Percentiles rank a stretch among this genome's conserved stretches.
Conservation (phyloP, 2,888 invertebrate genomes). For the Stictocephala bisonia region DNA sequence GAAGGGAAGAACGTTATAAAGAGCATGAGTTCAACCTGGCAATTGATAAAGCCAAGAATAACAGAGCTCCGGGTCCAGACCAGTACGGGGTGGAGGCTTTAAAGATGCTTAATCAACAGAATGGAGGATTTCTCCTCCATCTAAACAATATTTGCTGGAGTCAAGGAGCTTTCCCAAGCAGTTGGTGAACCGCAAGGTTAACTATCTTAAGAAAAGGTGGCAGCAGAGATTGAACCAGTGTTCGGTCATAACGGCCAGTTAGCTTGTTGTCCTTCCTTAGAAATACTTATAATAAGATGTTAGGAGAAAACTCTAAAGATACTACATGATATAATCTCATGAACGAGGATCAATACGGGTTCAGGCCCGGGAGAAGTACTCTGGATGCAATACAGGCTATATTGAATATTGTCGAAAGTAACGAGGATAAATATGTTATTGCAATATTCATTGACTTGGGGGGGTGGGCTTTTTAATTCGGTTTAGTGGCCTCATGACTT, state of each 20-base stretch:
- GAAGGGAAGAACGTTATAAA: too few species aligned
- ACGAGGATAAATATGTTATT: background rate
- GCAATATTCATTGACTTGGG: background rate
- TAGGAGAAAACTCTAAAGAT: background rate
- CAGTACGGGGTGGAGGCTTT: background rate
- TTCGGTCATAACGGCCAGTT: slow-evolving; percentile 33
- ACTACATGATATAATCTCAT: background rate
- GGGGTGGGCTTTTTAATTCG: background rate
- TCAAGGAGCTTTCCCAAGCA: background rate
- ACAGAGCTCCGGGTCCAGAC: background rate
- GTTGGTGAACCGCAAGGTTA: background rate
- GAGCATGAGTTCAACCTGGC: background rate
- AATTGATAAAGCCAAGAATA: background rate
- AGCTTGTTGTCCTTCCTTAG: slow-evolving; percentile 25
- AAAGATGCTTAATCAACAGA: background rate
- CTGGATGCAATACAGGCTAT: background rate
- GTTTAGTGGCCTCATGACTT: background rate
- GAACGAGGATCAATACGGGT: slow-evolving; percentile 46
- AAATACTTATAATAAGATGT: slow-evolving; percentile 27
- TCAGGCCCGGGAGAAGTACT: slow-evolving; percentile 15
- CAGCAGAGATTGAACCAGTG: background rate
- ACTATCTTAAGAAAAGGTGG: background rate
- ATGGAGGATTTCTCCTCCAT: background rate
- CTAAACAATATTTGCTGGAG: background rate
- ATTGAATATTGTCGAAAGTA: background rate